Evolutionary conservation across 2,888 invertebrate species (phyloP).

Genomic region (Choreutis nemorana): DNA sequence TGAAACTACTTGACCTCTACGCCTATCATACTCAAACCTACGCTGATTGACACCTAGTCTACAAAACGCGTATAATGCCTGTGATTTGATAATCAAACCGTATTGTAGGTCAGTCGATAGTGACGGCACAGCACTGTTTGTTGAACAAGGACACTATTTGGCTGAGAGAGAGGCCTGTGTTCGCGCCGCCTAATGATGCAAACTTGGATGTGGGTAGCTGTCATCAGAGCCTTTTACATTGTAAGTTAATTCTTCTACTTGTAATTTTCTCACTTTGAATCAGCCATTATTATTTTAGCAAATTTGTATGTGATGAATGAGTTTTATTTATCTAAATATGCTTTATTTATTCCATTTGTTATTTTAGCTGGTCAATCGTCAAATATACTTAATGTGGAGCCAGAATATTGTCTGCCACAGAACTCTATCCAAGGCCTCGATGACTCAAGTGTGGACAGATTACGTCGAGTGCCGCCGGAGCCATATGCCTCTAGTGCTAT

Average conservation of each 20-base stretch:
- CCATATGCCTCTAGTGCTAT: slow-evolving; percentile 60
- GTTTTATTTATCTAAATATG: not conserved
- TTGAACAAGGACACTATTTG: slow-evolving; percentile 62
- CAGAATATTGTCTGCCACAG: slow-evolving; percentile 57
- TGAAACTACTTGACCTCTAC: too few relatives aligned
- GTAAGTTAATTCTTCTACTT: too few relatives aligned
- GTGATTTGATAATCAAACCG: too few relatives aligned
- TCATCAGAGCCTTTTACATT: slow-evolving; percentile 55
- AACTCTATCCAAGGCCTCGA: slow-evolving; percentile 58
- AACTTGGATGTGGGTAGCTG: slow-evolving; percentile 46
- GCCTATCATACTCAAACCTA: too few relatives aligned
- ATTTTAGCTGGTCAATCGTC: slow-evolving; percentile 54
- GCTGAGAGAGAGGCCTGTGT: slow-evolving; percentile 53
- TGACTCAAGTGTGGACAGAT: slow-evolving; percentile 47
- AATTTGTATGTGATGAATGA: not conserved
- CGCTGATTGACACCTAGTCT: too few relatives aligned
- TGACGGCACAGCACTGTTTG: slow-evolving; percentile 57
- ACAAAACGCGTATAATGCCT: too few relatives aligned
- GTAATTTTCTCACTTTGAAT: not conserved
- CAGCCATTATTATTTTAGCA: not conserved
- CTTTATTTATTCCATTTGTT: too few relatives aligned
- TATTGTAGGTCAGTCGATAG: slow-evolving; percentile 59
- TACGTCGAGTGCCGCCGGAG: slow-evolving; percentile 52
- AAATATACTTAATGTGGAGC: slow-evolving; percentile 51
- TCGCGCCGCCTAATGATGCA: slow-evolving; percentile 41